Evolutionary conservation across 2,113 vertebrate genomes (phyloP), one percentile per base, ranked within the genome.

Genomic region (Heterochromis multidens): DNA sequence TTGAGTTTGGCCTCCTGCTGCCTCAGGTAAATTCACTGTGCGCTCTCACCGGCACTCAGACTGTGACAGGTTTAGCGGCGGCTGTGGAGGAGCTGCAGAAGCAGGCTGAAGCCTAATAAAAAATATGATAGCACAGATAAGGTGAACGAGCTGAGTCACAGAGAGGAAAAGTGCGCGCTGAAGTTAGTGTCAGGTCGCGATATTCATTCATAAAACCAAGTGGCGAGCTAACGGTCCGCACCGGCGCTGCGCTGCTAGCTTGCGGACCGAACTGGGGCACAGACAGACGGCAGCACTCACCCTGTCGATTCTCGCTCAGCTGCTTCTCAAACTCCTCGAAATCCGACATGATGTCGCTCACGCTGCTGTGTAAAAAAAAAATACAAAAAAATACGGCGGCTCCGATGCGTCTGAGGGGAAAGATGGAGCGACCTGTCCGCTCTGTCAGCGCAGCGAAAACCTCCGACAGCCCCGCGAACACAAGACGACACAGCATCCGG

Each of bases 251-350:
- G 11, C 5, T 40, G 89, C 83, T 87, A 91, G 85, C 87, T 74
- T 54, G 21, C 35, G 5, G 58, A 84, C 59, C 72, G 7, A 58
- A 79, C 12, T 9, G 81, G 82, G 57, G 14, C 59, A 21, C 60
- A 54, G 27, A 52, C 43, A 27, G 31, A 49, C 46, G 29, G 49
- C 3, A 3, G 31, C 19, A 17, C 90, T 93, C 81, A 96, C 95
- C 96, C 92, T 96, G 96, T 33, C 95, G 94, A 61, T 96, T 96
- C 72, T 96, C 95, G 74, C 93, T 95, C 74, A 96, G 90, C 88
- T 96, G 96, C 23, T 96, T 96, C 89, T 96, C 96, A 86, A 96
- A 96, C 93, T 96, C 96, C 63, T 96, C 96, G 62, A 96, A 96
- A 77, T 96, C 96, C 21, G 95, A 95, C 96, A 96, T 96, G 6